Conservation (phyloP, 2,888 invertebrate genomes). For the Fragum whitleyi region DNA sequence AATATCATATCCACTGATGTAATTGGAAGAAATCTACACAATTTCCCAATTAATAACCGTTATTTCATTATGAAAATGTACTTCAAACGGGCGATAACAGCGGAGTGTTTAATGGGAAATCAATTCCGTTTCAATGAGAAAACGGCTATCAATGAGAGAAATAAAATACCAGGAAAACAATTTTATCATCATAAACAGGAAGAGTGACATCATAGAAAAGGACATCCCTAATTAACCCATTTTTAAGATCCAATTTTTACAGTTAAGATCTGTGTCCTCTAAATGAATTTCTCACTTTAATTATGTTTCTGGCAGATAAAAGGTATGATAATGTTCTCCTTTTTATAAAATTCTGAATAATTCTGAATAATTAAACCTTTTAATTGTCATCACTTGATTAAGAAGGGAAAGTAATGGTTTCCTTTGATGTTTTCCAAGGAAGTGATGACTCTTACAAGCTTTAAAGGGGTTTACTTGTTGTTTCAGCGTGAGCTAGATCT, state of each 20-base stretch:
- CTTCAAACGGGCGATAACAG: constrained; percentile 18
- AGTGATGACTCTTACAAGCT: no score
- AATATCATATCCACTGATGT: background rate
- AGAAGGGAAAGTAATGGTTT: no score
- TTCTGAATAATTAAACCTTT: no score
- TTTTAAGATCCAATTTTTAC: background rate
- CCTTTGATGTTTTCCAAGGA: no score
- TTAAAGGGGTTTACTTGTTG: no score
- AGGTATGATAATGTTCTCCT: no score
- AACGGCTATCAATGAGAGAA: background rate
- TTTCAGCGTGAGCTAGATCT: no score
- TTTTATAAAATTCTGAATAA: no score
- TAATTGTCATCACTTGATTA: no score
- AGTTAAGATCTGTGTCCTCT: no score
- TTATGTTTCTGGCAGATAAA: no score
- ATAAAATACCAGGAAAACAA: background rate
- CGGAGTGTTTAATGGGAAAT: constrained; percentile 15
- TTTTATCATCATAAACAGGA: background rate
- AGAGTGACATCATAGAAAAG: background rate
- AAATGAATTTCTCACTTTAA: no score
- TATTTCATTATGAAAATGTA: constrained; percentile 20
- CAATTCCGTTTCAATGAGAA: constrained; percentile 10
- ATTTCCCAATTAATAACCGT: constrained; percentile 18
- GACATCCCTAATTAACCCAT: background rate
- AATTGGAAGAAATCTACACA: constrained; percentile 5